These are phyloP conservation scores for Canis aureus DNA, from an alignment of 2,113 vertebrate genomes.

Conservation along the genomic window DNA sequence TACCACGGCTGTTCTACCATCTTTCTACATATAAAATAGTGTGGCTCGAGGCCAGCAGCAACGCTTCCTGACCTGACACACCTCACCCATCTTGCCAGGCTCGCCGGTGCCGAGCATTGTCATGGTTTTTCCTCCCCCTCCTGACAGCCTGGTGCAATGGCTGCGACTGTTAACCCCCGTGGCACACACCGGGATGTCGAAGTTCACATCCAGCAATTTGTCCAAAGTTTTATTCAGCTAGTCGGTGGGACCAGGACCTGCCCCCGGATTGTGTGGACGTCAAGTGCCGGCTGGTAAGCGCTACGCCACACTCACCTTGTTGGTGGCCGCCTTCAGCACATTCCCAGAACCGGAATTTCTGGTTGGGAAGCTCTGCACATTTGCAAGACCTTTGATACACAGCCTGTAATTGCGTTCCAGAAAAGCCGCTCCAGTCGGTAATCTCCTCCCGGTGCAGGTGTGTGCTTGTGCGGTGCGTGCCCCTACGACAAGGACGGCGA, in stretches of 20 bases:
- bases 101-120: not conserved
- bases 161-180: not conserved
- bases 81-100: not conserved
- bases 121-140: no score
- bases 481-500: no score
- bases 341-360: constrained; percentile 35
- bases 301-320: not conserved
- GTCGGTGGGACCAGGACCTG: not conserved
- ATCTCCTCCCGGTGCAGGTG: not conserved
- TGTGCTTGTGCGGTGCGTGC: not conserved
- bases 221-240: not conserved
- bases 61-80: no score
- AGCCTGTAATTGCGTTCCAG: not conserved
- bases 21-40: not conserved
- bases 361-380: not conserved
- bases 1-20: not conserved
- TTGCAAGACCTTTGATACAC: constrained; percentile 5
- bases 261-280: not conserved
- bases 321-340: not conserved
- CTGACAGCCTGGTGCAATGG: not conserved
- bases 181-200: not conserved
- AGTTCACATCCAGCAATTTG: not conserved
- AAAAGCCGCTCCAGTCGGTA: not conserved
- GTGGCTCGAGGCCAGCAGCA: not conserved
- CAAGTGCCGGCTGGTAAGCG: not conserved